Evolutionary conservation across 2,113 vertebrate species (phyloP), one percentile per base, ranked within the genome.

Genomic region (Conger conger): DNA sequence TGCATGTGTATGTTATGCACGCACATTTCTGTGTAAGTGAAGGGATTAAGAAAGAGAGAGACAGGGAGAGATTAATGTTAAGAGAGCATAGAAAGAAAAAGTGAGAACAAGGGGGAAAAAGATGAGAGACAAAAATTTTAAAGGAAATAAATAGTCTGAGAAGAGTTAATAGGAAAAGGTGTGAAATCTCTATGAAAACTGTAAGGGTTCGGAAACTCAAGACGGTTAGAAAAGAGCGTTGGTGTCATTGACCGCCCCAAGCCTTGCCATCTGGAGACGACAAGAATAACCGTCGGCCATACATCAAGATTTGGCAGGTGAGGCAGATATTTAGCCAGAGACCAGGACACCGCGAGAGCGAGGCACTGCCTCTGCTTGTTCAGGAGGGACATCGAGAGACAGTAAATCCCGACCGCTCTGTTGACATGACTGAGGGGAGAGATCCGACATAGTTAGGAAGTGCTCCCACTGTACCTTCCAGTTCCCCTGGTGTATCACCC

Each of bases 221-320:
- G 36, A 30, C 82, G 36, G 57, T 45, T 85, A 80, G 85, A 77
- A 79, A 83, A 83, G 82, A 80, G 89, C 4, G 77, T 91, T 87
- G n/a, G 85, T 60, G 84, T 88, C 87, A 87, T 80, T 89, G 90
- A 86, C 90, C 87, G 86, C 87, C 86, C 84, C 86, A 40, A 87
- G 87, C 89, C 89, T 90, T 91, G 90, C 90, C 92, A 93, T 91
- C 87, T 93, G 91, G 89, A 90, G 87, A 81, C 83, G 92, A 92
- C 91, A 93, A 93, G 92, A 95, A 94, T 95, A 95, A 92, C 90
- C n/a, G 81, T 86, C 40, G 78, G 89, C 88, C 86, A 90, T 92
- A 89, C 88, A 93, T 93, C 90, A 91, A 89, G 88, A 89, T 86
- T 53, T 53, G 54, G 68, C 82, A 80, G 85, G 79, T 81, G 87